Conservation (phyloP, 2,888 invertebrate species). For the Drosophila paracracens region DNA sequence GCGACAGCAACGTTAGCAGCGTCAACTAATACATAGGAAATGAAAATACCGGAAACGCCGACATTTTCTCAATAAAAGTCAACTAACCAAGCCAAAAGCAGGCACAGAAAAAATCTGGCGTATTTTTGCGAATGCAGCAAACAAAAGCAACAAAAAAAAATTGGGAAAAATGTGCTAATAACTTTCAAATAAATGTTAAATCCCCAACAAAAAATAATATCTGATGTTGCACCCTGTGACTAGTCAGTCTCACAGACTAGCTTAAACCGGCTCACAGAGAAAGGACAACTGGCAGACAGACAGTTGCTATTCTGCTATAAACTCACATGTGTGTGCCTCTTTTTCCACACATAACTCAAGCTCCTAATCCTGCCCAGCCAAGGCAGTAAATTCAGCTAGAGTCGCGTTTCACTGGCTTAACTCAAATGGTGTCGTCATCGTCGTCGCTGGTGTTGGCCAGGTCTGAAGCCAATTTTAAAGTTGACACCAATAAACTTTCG, state of each 20-base stretch:
- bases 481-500: slow-evolving; percentile 48
- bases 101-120: slow-evolving; percentile 17
- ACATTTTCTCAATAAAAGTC: slow-evolving; percentile 58
- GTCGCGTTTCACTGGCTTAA: slow-evolving; percentile 58
- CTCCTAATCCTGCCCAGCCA: slow-evolving; percentile 52
- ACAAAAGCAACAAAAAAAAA: slow-evolving; percentile 19
- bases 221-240: slow-evolving; percentile 21
- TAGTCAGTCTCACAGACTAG: slow-evolving; percentile 47
- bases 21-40: slow-evolving; percentile 55
- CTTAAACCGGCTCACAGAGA: slow-evolving; percentile 44
- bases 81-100: slow-evolving; percentile 41
- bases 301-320: slow-evolving; percentile 32
- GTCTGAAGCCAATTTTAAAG: slow-evolving; percentile 62
- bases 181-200: slow-evolving; percentile 62
- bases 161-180: slow-evolving; percentile 60
- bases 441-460: background rate
- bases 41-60: slow-evolving; percentile 58
- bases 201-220: slow-evolving; percentile 21
- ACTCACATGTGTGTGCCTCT: slow-evolving; percentile 37
- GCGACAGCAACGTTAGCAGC: slow-evolving; percentile 27
- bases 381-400: slow-evolving; percentile 59
- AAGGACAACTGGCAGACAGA: slow-evolving; percentile 35
- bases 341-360: slow-evolving; percentile 55
- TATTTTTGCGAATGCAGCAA: slow-evolving; percentile 26
- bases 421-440: slow-evolving; percentile 40